Conservation (phyloP, 2,888 invertebrate species). For the Acanthopleura granulata region DNA sequence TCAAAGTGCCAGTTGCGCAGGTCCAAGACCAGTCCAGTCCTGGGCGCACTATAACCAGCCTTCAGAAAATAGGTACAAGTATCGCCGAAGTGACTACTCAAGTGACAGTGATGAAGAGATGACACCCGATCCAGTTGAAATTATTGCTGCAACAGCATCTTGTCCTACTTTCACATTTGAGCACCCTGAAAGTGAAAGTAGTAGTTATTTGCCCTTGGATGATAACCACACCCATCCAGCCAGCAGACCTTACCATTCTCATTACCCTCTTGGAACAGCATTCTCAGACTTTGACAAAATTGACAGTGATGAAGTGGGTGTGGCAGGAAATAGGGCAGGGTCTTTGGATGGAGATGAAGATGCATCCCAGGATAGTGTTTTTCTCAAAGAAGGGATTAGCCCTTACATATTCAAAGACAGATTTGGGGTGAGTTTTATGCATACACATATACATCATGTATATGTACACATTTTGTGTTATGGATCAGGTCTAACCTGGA, state of each 20-base stretch:
- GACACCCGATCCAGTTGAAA: not conserved
- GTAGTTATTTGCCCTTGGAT: not conserved
- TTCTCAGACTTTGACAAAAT: conserved; percentile 9
- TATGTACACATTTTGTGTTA: too few species aligned
- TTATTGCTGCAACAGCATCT: not conserved
- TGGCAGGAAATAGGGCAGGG: not conserved
- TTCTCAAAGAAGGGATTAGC: conserved; percentile 45
- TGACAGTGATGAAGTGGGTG: conserved; percentile 25
- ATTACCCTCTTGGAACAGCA: conserved; percentile 20
- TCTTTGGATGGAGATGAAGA: not conserved
- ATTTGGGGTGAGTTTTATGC: conserved; percentile 44
- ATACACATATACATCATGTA: too few species aligned
- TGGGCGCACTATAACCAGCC: conserved; percentile 58
- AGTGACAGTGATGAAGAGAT: conserved; percentile 59
- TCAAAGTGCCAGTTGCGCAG: conserved; percentile 27
- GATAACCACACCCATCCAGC: conserved; percentile 7
- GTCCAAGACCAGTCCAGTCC: conserved; percentile 34
- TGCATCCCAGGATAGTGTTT: conserved; percentile 19
- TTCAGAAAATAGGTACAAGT: conserved; percentile 50
- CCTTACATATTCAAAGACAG: conserved; percentile 55
- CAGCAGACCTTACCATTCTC: conserved; percentile 21
- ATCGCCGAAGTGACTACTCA: conserved; percentile 57
- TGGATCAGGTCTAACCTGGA: too few species aligned
- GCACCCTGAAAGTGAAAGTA: not conserved
- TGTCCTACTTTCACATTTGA: conserved; percentile 7